These are phyloP conservation scores for Rhagium mordax DNA, from an alignment of 2,888 invertebrate species.

Conservation along the genomic window DNA sequence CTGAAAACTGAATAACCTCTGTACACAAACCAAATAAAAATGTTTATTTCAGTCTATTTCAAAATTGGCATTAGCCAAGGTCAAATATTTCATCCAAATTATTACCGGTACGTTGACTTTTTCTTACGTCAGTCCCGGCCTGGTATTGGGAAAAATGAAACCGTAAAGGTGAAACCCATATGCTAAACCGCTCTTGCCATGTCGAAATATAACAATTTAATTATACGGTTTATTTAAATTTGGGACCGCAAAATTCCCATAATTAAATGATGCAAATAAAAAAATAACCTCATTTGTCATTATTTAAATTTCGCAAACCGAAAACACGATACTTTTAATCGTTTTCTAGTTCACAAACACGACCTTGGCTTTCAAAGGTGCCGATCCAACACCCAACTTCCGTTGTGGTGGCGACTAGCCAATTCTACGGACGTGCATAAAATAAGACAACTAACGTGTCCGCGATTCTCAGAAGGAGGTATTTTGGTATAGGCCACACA, in stretches of 20 bases:
- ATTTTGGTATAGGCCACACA: slow-evolving; percentile 51
- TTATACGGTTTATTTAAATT: slow-evolving; percentile 17
- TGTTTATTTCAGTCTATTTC: background rate
- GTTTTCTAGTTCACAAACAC: slow-evolving; percentile 22
- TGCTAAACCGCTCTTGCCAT: background rate
- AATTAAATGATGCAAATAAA: slow-evolving; percentile 18
- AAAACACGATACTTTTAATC: slow-evolving; percentile 31
- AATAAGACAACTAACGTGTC: slow-evolving; percentile 48
- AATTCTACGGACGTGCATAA: slow-evolving; percentile 52
- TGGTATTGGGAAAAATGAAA: slow-evolving; percentile 19
- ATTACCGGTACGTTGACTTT: slow-evolving; percentile 21
- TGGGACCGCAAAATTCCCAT: slow-evolving; percentile 10
- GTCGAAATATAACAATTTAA: slow-evolving; percentile 23
- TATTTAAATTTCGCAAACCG: slow-evolving; percentile 25
- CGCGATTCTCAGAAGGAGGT: slow-evolving; percentile 49
- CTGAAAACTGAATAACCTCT: slow-evolving; percentile 13
- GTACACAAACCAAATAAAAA: background rate
- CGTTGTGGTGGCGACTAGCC: slow-evolving; percentile 53
- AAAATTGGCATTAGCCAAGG: slow-evolving; percentile 6
- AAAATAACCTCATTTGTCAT: slow-evolving; percentile 26
- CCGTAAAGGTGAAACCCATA: slow-evolving; percentile 15
- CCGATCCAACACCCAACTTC: slow-evolving; percentile 46
- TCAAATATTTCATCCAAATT: slow-evolving; percentile 15
- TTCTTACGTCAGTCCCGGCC: slow-evolving; percentile 18
- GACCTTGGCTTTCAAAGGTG: slow-evolving; percentile 37